Evolutionary conservation across 2,113 vertebrate genomes (phyloP).

Genomic region (Psittacula cyanocephala): DNA sequence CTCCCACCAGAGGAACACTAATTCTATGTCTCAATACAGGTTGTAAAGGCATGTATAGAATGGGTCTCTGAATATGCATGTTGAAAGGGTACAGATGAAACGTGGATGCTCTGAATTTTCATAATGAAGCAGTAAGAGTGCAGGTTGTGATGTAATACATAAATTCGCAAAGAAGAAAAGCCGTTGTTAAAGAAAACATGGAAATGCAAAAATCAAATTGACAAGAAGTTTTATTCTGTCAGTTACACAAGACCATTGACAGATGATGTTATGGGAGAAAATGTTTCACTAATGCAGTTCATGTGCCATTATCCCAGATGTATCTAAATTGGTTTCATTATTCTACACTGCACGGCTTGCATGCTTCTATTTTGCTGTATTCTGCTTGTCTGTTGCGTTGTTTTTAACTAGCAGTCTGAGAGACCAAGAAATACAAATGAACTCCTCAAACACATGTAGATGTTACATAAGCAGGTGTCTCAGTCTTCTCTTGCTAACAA

Average conservation of each 20-base stretch:
- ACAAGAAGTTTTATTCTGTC: neutral
- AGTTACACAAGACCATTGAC: neutral
- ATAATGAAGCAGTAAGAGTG: neutral
- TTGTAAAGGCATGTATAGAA: neutral
- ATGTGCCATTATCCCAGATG: slow-evolving; percentile 34
- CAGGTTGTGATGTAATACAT: neutral
- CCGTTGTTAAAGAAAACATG: neutral
- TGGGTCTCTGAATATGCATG: neutral
- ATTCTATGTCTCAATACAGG: neutral
- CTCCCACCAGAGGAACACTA: neutral
- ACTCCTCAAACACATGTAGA: neutral
- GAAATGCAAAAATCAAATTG: slow-evolving; percentile 16
- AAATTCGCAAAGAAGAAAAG: neutral
- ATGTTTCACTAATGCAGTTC: slow-evolving; percentile 21
- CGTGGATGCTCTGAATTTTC: neutral
- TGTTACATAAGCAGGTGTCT: neutral
- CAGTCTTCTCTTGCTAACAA: neutral
- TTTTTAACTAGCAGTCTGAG: neutral
- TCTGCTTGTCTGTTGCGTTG: neutral
- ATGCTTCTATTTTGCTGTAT: neutral
- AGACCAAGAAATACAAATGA: neutral
- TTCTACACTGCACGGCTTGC: neutral
- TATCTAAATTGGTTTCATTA: slow-evolving; percentile 59
- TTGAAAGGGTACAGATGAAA: neutral
- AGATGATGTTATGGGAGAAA: slow-evolving; percentile 8